Evolutionary conservation across 1,140 invertebrate genomes (phyloP), one percentile per base, ranked within the genome.

Genomic region (Leptopilina boulardi): DNA sequence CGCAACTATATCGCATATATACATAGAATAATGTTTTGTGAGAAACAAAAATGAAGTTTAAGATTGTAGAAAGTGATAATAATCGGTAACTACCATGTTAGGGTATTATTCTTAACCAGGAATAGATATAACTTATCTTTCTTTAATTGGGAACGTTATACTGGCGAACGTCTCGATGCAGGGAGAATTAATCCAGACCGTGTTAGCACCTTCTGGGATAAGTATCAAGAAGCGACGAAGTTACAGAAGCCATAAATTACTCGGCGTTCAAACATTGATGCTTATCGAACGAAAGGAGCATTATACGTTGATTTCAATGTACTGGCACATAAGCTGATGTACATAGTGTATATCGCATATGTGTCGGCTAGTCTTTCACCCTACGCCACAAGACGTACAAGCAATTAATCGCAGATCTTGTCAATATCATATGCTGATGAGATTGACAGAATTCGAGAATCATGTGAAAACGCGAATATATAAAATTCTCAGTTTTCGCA

Each of bases 201-300:
- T 66, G 59, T 66, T 66, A 30, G 59, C 59, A 66, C 59, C 59
- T 66, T 66, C 59, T 66, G 15, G 59, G 21, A 66, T 66, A 66
- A n/a, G 26, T 66, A 66, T 66, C 23, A n/a, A 34, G 59, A 66
- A 66, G 59, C 59, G 59, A 66, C 59, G 59, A 66, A 66, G 11
- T 30, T 66, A 66, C 59, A 30, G 59, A 30, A 66, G 59, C 59
- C 59, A 66, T 66, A 66, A 66, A 66, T 66, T 66, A 66, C 21
- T 23, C 59, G 26, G 59, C 59, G 59, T 34, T 66, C 59, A 30
- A 66, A 66, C 59, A 30, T 66, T 66, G 59, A 66, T 66, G 23
- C 23, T 66, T 66, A 66, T 66, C 59, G 59, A 34, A 59, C 59
- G 59, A 30, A 66, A 34, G 13, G 23, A 66, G 59, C 59, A 66